These are phyloP conservation scores for Poeciliopsis presidionis DNA, from an alignment of 2,797 vertebrate genomes.

Conservation along the genomic window DNA sequence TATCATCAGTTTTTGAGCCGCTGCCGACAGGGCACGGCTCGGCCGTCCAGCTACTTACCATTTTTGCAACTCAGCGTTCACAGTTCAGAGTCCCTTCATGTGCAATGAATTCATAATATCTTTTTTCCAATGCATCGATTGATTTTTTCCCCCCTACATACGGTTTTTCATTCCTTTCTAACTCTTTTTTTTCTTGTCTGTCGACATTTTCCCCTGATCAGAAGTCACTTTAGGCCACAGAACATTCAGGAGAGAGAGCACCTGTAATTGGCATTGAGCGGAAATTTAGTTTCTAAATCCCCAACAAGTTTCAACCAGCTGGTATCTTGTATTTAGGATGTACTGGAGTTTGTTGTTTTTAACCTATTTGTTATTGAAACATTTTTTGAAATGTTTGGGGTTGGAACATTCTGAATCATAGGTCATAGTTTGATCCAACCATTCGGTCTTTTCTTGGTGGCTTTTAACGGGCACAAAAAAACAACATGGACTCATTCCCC, in stretches of 20 bases:
- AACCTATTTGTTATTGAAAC: not conserved
- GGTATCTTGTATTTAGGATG: not conserved
- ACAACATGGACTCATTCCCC: not conserved
- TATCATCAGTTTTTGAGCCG: slow-evolving; percentile 33
- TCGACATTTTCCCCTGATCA: not conserved
- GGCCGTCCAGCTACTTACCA: slow-evolving; percentile 22
- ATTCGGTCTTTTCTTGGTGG: not conserved
- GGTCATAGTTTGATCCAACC: not conserved
- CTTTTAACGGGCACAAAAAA: not conserved
- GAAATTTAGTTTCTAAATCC: not conserved
- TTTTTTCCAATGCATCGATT: slow-evolving; percentile 33
- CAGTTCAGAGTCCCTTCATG: slow-evolving; percentile 34
- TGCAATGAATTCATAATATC: slow-evolving; percentile 49
- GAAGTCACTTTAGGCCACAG: not conserved
- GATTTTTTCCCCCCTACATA: slow-evolving; percentile 17
- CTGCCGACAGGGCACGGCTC: slow-evolving; percentile 11
- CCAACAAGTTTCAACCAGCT: not conserved
- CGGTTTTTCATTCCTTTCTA: not conserved
- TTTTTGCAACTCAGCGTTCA: slow-evolving; percentile 52
- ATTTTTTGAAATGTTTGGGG: not conserved
- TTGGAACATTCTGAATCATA: not conserved
- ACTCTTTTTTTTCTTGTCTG: not conserved
- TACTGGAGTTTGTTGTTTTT: not conserved
- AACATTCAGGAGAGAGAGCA: not conserved
- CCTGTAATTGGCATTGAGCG: not conserved